Base-by-base conservation (phyloP, 2,797 vertebrate species). In the Enteromius afrohamiltoni region DNA sequence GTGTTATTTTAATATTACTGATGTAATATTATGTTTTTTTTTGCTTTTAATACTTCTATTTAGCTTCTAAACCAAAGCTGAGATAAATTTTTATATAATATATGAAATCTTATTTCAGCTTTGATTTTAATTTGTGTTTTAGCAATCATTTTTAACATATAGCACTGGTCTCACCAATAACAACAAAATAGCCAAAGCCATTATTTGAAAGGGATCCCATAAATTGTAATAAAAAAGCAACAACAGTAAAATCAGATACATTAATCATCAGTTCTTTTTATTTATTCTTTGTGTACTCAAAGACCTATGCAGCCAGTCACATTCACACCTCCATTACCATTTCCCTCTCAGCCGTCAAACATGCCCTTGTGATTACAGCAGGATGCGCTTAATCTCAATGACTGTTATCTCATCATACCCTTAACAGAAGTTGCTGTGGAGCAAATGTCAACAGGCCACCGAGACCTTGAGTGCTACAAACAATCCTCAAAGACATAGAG, bases 381-480 rank as follows among this genome's bases (percentile, higher is more conserved):
- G 64, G 6, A 84, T 80, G 82, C 65, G 34, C 88, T 90, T 88
- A 91, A 91, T 91, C 86, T 77, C 69, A 71, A 87, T 86, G 87
- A 89, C 90, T 90, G 88, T 85, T 87, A 89, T 89, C 90, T 88
- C 83, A 87, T 90, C 86, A 89, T 79, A 85, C 86, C 82, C 82
- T 87, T 53, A 85, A 79, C 45, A 51, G 51, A 65, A 21, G 29
- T 68, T 26, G n/a, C 74, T 60, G 87, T 67, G 69, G 84, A 68
- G 47, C 53, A 87, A 88, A 89, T 84, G 82, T 86, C 83, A 58
- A 87, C 86, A 88, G 58, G 80, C 62, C 88, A 90, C 85, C 87
- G 75, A 83, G 82, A 83, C 91, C 55, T 78, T 90, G 82, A 85
- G 85, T 79, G 81, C 73, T 89, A 86, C 87, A 65, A 55, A 75